phyloP scores from a whole-genome alignment of 2,797 vertebrate genomes.

The Poeciliopsis infans region DNA sequence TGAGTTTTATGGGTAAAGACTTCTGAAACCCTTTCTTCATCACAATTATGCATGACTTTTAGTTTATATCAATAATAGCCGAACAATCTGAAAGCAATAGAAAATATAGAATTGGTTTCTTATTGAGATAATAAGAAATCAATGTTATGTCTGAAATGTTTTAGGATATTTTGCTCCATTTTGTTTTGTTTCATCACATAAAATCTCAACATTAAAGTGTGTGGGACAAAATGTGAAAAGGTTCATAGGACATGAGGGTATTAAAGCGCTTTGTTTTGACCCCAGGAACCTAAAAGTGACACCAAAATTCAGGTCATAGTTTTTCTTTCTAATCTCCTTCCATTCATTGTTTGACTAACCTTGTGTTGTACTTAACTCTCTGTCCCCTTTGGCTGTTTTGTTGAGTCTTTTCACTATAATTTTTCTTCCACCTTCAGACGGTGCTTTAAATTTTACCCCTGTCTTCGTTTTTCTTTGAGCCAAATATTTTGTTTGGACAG shows the following conservation, averaged over 20 bases:
- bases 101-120: neutral
- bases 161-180: neutral
- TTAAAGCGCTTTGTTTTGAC: neutral
- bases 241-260: neutral
- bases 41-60: neutral
- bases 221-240: neutral
- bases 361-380: slow-evolving; percentile 12
- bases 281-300: slow-evolving; percentile 3
- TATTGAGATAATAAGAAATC: neutral
- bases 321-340: slow-evolving; percentile 18
- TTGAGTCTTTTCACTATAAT: slow-evolving; percentile 7
- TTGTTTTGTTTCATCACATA: neutral
- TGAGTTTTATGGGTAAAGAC: neutral
- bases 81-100: neutral
- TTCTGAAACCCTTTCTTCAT: neutral
- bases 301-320: slow-evolving; percentile 1
- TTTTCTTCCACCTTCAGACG: slow-evolving; percentile 18
- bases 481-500: slow-evolving; percentile 23
- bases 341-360: neutral
- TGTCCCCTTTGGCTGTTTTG: neutral
- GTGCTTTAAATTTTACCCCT: slow-evolving; percentile 20
- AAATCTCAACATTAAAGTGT: neutral
- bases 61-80: neutral
- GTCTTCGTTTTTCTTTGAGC: slow-evolving; percentile 22
- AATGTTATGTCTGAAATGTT: neutral